Percentiles rank a stretch among this genome's conserved stretches.
phyloP scores from a whole-genome alignment of 2,888 invertebrate species.

The Synergus gifuensis region DNA sequence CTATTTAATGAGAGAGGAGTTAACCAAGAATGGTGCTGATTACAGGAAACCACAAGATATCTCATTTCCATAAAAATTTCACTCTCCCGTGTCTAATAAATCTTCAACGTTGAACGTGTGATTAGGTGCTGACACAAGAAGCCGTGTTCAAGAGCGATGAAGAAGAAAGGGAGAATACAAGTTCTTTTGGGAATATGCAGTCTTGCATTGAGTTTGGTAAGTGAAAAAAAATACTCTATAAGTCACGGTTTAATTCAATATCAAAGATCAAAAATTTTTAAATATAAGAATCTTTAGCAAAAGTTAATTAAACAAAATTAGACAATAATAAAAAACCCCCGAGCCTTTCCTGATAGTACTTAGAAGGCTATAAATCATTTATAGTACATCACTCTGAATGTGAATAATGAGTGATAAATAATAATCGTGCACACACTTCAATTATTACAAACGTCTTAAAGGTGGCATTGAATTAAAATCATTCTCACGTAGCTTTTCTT shows the following conservation, averaged over 20 bases:
- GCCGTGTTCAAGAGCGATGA: slow-evolving; percentile 28
- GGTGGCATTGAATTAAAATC: slow-evolving; percentile 33
- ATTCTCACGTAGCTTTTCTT: slow-evolving; percentile 39
- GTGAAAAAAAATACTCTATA: not conserved
- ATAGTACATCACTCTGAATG: slow-evolving; percentile 4
- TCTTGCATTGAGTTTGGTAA: slow-evolving; percentile 3
- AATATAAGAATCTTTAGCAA: not conserved
- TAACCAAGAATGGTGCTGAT: slow-evolving; percentile 15
- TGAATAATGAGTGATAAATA: slow-evolving; percentile 25
- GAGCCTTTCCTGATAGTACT: not conserved
- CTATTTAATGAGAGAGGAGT: not conserved
- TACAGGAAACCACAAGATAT: slow-evolving; percentile 4
- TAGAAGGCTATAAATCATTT: not conserved
- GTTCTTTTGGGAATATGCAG: slow-evolving; percentile 34
- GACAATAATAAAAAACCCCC: not conserved
- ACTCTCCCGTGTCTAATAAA: slow-evolving; percentile 3
- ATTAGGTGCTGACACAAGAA: slow-evolving; percentile 31
- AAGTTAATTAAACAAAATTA: not conserved
- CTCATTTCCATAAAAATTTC: slow-evolving; percentile 19
- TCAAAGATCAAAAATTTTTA: not conserved
- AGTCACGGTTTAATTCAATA: not conserved
- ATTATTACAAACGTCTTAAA: not conserved
- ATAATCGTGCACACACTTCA: slow-evolving; percentile 8
- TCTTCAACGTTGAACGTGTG: slow-evolving; percentile 15
- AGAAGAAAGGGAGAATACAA: slow-evolving; percentile 34